Percentiles rank a stretch among this genome's conserved stretches.
Evolutionary conservation across 2,797 vertebrate species (phyloP).

Genomic region (Oreochromis grahami): DNA sequence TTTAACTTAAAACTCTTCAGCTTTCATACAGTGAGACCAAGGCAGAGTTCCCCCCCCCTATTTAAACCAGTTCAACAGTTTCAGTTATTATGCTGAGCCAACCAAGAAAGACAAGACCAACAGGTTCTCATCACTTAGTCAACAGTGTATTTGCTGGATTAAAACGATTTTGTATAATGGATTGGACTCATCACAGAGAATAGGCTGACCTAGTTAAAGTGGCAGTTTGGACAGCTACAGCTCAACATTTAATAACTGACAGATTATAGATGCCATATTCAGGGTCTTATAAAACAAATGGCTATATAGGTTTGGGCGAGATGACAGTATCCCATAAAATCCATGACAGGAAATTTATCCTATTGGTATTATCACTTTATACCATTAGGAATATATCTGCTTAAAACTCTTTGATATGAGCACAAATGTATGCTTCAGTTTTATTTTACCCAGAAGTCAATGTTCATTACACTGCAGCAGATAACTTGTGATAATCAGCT

Average conservation of each 20-base stretch:
- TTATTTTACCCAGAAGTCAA: neutral
- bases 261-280: neutral
- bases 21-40: neutral
- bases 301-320: neutral
- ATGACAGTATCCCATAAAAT: neutral
- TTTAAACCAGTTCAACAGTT: neutral
- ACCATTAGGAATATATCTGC: neutral
- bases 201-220: neutral
- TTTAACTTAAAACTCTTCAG: neutral
- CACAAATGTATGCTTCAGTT: neutral
- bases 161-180: neutral
- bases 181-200: neutral
- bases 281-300: neutral
- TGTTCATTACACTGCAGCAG: neutral
- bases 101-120: slow-evolving; percentile 44
- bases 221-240: neutral
- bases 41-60: neutral
- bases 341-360: neutral
- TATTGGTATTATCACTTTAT: neutral
- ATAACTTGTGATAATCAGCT: neutral
- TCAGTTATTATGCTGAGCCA: neutral
- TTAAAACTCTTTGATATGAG: neutral
- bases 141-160: neutral
- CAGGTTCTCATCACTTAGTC: slow-evolving; percentile 23
- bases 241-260: neutral